These are phyloP conservation scores for Catostomus latipinnis DNA, from an alignment of 2,797 vertebrate genomes.

Conservation along the genomic window DNA sequence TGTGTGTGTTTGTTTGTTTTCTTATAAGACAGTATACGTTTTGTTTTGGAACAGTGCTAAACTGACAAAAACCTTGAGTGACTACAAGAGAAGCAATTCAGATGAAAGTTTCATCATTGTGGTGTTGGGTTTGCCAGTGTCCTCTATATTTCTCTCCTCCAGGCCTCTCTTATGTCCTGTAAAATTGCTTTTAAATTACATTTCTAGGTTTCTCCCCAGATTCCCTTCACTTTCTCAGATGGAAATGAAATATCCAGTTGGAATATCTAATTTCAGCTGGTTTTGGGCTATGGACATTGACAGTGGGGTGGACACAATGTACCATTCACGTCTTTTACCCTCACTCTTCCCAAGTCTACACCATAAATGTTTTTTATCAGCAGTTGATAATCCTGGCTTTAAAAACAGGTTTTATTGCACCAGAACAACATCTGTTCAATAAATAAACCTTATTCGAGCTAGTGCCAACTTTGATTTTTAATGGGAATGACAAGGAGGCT, in stretches of 20 bases:
- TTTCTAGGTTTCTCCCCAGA: constrained; percentile 54
- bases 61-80: constrained; percentile 43
- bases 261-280: constrained; percentile 60
- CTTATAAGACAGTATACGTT: neutral
- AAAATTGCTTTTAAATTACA: constrained; percentile 67
- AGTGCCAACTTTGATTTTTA: too few species aligned
- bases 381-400: constrained; percentile 8
- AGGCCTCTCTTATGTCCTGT: constrained; percentile 60
- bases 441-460: too few species aligned
- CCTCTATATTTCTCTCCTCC: constrained; percentile 45
- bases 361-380: neutral
- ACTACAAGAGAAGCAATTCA: constrained; percentile 41
- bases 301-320: constrained; percentile 6
- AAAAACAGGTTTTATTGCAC: too few species aligned
- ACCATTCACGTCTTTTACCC: neutral
- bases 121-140: constrained; percentile 46
- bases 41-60: constrained; percentile 14
- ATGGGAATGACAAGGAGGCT: too few species aligned
- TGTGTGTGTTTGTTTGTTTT: too few species aligned
- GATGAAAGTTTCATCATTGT: constrained; percentile 51
- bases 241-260: constrained; percentile 55
- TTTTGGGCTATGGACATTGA: constrained; percentile 28
- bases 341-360: neutral
- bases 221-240: constrained; percentile 45
- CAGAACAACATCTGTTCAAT: too few species aligned